phyloP scores from a whole-genome alignment of 2,888 invertebrate genomes.

The Amblyteles armatorius region DNA sequence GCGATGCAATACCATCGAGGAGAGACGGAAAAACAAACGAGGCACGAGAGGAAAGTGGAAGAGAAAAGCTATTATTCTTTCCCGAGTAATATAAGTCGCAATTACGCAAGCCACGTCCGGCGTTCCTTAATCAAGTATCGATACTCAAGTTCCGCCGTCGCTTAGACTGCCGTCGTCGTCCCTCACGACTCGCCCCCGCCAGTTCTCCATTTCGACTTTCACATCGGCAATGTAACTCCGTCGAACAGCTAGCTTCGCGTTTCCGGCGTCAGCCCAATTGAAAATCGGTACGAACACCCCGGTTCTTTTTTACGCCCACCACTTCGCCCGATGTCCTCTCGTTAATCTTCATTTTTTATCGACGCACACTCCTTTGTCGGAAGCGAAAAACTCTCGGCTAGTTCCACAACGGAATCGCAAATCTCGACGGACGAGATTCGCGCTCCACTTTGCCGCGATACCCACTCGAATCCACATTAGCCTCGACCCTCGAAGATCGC shows the following conservation, averaged over 20 bases:
- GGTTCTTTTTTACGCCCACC: constrained; percentile 2
- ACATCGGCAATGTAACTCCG: constrained; percentile 30
- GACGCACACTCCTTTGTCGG: constrained; percentile 17
- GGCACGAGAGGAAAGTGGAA: constrained; percentile 12
- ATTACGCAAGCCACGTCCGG: constrained; percentile 68
- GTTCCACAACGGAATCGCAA: constrained; percentile 36
- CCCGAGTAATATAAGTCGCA: constrained; percentile 66
- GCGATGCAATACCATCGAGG: constrained; percentile 45
- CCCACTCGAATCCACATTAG: background rate
- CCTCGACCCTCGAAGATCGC: background rate
- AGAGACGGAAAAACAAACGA: constrained; percentile 19
- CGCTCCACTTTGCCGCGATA: constrained; percentile 35
- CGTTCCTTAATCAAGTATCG: constrained; percentile 66
- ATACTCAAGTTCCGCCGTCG: constrained; percentile 57
- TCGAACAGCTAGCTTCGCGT: constrained; percentile 42
- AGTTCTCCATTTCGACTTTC: constrained; percentile 23
- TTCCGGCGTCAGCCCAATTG: constrained; percentile 46
- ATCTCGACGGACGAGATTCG: constrained; percentile 21
- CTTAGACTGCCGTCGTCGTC: constrained; percentile 21
- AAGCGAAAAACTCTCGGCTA: constrained; percentile 13
- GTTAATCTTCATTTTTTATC: constrained; percentile 65
- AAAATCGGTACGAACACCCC: constrained; percentile 48
- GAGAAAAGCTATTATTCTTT: constrained; percentile 63
- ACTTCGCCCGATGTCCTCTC: constrained; percentile 20
- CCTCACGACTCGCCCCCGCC: background rate